Percentiles rank a stretch among this genome's conserved stretches.
phyloP scores from a whole-genome alignment of 1,140 invertebrate genomes.

The Laodelphax striatellus region DNA sequence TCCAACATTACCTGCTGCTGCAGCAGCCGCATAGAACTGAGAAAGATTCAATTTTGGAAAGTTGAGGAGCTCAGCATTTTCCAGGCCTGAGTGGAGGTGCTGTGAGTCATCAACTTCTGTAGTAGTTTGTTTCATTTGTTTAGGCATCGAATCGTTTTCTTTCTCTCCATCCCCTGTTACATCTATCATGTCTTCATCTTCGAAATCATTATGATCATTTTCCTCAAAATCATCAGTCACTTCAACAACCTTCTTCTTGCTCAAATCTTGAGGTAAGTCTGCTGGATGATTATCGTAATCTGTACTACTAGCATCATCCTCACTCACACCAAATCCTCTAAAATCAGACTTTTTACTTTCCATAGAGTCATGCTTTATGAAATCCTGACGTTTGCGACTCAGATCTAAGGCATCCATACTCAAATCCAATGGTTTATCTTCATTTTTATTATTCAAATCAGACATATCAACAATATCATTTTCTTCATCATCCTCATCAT shows the following conservation, averaged over 20 bases:
- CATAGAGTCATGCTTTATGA: slow-evolving; percentile 32
- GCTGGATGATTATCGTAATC: too few species aligned
- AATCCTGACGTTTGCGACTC: slow-evolving; percentile 56
- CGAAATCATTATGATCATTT: not conserved
- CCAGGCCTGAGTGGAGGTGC: not conserved
- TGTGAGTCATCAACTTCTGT: not conserved
- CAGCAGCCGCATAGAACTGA: slow-evolving; percentile 6
- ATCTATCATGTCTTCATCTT: not conserved
- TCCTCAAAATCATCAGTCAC: not conserved
- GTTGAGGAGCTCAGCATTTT: not conserved
- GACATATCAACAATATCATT: too few species aligned
- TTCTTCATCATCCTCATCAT: slow-evolving; percentile 8
- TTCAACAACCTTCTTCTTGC: slow-evolving; percentile 23
- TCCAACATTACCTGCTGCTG: not conserved
- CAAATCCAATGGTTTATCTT: slow-evolving; percentile 57
- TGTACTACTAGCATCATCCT: slow-evolving; percentile 25
- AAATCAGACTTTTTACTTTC: slow-evolving; percentile 19
- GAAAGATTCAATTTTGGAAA: slow-evolving; percentile 10
- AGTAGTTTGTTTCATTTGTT: not conserved
- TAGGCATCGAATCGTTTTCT: not conserved
- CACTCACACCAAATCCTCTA: not conserved
- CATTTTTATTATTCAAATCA: not conserved
- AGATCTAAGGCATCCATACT: slow-evolving; percentile 77
- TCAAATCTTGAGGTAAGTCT: slow-evolving; percentile 32
- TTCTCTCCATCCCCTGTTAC: not conserved